These are phyloP conservation scores for Kradibia gibbosae DNA, from an alignment of 1,140 invertebrate species.

Conservation along the genomic window DNA sequence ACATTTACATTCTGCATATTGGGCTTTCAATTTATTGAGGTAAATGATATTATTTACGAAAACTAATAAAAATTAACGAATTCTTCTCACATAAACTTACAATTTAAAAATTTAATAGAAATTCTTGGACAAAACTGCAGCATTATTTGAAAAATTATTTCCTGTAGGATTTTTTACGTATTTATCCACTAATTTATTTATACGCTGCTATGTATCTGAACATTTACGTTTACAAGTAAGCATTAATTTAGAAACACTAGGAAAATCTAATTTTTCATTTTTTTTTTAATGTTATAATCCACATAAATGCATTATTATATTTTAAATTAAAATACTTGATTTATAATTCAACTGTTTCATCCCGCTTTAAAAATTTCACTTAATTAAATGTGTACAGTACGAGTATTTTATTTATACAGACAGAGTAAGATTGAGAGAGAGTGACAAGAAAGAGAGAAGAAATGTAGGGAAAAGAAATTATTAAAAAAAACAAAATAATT, in stretches of 20 bases:
- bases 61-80: too few species aligned
- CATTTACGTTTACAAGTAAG: constrained; percentile 46
- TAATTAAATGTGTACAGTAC: too few species aligned
- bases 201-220: constrained; percentile 52
- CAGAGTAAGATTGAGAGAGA: too few species aligned
- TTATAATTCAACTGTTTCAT: too few species aligned
- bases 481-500: too few species aligned
- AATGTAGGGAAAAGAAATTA: too few species aligned
- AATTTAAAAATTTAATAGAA: background rate
- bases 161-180: background rate
- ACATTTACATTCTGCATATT: background rate
- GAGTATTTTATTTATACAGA: too few species aligned
- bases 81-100: background rate
- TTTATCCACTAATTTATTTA: constrained; percentile 39
- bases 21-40: background rate
- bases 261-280: constrained; percentile 43
- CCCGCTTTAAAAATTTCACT: too few species aligned
- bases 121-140: background rate
- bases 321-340: too few species aligned
- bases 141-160: background rate
- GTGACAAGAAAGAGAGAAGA: too few species aligned
- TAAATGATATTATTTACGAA: background rate
- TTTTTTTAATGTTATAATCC: background rate
- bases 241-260: background rate
- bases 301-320: too few species aligned